phyloP scores from a whole-genome alignment of 2,888 invertebrate species.

The Esperia sulphurella region DNA sequence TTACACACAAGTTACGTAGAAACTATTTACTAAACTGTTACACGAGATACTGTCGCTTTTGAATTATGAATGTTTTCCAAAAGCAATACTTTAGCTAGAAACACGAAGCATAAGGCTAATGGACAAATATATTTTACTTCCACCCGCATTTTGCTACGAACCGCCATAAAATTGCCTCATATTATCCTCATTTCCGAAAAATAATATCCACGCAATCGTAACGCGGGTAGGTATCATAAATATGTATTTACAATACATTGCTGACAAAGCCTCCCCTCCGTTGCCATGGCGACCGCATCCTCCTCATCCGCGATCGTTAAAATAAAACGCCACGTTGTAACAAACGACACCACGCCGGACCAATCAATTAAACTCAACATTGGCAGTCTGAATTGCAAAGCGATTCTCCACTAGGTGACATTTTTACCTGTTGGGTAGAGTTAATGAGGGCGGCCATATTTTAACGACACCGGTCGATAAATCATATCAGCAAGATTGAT shows the following conservation, averaged over 20 bases:
- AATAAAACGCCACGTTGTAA: constrained; percentile 23
- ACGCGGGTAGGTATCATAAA: constrained; percentile 25
- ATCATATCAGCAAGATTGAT: constrained; percentile 64
- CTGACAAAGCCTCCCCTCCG: constrained; percentile 46
- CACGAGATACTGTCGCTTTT: too few relatives aligned
- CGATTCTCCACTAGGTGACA: constrained; percentile 17
- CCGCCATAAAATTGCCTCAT: not conserved
- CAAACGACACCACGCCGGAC: constrained; percentile 12
- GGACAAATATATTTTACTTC: too few relatives aligned
- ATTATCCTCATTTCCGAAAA: constrained; percentile 13
- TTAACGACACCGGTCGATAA: constrained; percentile 51
- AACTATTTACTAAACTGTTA: too few relatives aligned
- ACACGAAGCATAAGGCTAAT: too few relatives aligned
- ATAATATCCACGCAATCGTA: constrained; percentile 24
- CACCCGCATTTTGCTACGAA: too few relatives aligned
- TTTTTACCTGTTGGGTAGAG: constrained; percentile 41
- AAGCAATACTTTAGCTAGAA: too few relatives aligned
- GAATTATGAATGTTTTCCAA: too few relatives aligned
- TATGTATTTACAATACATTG: constrained; percentile 38
- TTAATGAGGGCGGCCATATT: constrained; percentile 60
- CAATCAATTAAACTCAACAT: constrained; percentile 24
- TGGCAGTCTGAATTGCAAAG: constrained; percentile 12
- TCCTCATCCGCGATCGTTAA: constrained; percentile 26
- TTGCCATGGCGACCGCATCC: constrained; percentile 46
- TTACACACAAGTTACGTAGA: too few relatives aligned